Conservation (phyloP, 2,888 invertebrate genomes). For the Disparrhopalites patrizii region DNA sequence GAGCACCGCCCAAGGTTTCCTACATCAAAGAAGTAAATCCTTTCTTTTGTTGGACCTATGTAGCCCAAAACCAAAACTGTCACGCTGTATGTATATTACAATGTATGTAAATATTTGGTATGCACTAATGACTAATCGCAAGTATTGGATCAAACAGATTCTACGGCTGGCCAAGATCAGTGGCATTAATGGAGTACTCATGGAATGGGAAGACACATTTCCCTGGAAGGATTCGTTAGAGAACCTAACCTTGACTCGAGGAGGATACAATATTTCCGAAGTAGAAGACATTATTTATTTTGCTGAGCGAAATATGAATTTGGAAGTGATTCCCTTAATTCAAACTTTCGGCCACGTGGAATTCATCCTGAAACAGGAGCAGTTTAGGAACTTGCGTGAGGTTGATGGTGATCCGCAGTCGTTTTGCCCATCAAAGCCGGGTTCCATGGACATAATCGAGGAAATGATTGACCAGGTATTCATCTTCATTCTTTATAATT, state of each 20-base stretch:
- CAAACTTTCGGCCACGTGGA: constrained; percentile 86
- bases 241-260: constrained; percentile 55
- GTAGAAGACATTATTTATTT: constrained; percentile 63
- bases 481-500: background rate
- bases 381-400: constrained; percentile 65
- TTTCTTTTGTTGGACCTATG: background rate
- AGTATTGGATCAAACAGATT: no score
- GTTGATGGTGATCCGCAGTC: constrained; percentile 64
- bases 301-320: constrained; percentile 60
- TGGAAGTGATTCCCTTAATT: constrained; percentile 73
- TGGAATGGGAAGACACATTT: constrained; percentile 90
- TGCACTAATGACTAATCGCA: no score
- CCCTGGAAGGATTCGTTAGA: constrained; percentile 66
- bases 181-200: constrained; percentile 73
- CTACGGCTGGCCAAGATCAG: constrained; percentile 61
- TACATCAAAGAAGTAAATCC: constrained; percentile 56
- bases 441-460: constrained; percentile 61
- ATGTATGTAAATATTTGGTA: no score
- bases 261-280: constrained; percentile 65
- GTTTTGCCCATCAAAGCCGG: constrained; percentile 67
- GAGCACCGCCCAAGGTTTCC: constrained; percentile 64
- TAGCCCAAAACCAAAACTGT: no score
- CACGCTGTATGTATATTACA: no score
- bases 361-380: constrained; percentile 70
- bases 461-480: constrained; percentile 67